phyloP scores from a whole-genome alignment of 1,140 invertebrate species.

The Diprion similis region DNA sequence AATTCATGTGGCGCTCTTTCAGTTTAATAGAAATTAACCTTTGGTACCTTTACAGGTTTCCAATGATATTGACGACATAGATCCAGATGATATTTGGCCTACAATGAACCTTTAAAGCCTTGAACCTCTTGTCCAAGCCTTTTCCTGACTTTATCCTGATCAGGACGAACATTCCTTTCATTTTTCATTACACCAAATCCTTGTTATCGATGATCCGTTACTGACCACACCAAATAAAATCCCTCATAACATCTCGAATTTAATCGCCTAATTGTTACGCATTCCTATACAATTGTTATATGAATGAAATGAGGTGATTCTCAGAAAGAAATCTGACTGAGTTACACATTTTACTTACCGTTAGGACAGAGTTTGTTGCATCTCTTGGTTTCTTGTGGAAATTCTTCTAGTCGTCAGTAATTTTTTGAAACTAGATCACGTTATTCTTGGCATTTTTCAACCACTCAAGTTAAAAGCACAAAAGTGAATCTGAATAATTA shows the following conservation, averaged over 20 bases:
- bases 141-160: constrained; percentile 12
- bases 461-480: too few species aligned
- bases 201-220: not conserved
- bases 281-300: not conserved
- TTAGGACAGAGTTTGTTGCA: too few species aligned
- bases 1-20: not conserved
- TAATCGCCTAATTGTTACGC: not conserved
- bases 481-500: too few species aligned
- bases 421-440: too few species aligned
- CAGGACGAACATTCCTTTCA: constrained; percentile 13
- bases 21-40: not conserved
- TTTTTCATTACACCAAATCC: not conserved
- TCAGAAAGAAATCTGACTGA: too few species aligned
- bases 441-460: too few species aligned
- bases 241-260: not conserved
- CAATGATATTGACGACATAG: constrained; percentile 32
- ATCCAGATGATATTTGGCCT: constrained; percentile 31
- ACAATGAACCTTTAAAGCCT: constrained; percentile 11
- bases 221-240: not conserved
- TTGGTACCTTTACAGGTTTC: constrained; percentile 34
- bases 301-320: too few species aligned
- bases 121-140: constrained; percentile 1
- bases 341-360: too few species aligned
- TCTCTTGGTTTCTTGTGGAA: too few species aligned
- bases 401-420: too few species aligned